phyloP scores from a whole-genome alignment of 2,797 vertebrate genomes.

The Columba guinea region DNA sequence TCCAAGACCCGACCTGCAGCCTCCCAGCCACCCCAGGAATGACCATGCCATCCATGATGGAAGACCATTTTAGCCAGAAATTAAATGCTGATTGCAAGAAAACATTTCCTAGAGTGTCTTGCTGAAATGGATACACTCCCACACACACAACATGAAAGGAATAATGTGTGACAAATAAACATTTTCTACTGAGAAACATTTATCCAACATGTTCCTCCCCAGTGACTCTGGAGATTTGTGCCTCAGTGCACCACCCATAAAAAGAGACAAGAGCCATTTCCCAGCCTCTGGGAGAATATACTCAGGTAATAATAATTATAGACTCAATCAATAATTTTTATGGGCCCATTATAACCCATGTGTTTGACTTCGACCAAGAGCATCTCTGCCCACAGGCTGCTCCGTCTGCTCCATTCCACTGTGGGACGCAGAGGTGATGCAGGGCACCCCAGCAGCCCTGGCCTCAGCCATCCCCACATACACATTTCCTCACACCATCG shows the following conservation, averaged over 20 bases:
- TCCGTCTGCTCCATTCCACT: neutral
- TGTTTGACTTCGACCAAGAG: neutral
- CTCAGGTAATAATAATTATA: neutral
- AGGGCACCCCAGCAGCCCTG: neutral
- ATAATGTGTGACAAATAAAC: conserved; percentile 44
- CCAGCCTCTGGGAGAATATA: neutral
- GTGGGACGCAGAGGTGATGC: neutral
- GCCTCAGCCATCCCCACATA: neutral
- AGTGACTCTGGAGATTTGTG: neutral
- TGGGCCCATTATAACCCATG: neutral
- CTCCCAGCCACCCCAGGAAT: neutral
- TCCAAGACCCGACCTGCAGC: neutral
- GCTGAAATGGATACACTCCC: conserved; percentile 21
- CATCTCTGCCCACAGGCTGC: neutral
- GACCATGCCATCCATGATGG: neutral
- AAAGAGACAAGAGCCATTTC: neutral
- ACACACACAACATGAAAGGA: conserved; percentile 27
- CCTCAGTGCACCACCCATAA: neutral
- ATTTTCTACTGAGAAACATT: conserved; percentile 56
- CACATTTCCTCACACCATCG: neutral
- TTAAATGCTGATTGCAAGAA: conserved; percentile 11
- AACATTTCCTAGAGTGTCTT: conserved; percentile 38
- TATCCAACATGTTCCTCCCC: neutral
- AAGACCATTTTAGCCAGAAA: neutral
- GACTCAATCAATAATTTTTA: neutral